Percentiles rank a stretch among this genome's conserved stretches.
Conservation (phyloP, 2,888 invertebrate genomes). For the Argynnis bischoffii region DNA sequence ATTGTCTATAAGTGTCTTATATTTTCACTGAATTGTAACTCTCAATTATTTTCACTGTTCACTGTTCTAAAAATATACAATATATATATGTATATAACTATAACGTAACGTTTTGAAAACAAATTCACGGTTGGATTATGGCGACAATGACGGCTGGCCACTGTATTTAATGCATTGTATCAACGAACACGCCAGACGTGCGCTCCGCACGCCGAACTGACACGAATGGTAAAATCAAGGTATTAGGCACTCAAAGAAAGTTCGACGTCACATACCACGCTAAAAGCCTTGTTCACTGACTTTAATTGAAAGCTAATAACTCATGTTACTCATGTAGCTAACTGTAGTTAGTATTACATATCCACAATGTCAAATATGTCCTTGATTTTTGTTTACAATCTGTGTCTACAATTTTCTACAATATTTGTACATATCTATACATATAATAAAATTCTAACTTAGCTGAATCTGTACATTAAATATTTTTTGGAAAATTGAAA, state of each 20-base stretch:
- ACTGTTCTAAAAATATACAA: constrained; percentile 49
- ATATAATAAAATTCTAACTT: too few relatives aligned
- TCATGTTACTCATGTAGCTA: constrained; percentile 59
- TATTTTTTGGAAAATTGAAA: too few relatives aligned
- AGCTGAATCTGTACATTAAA: too few relatives aligned
- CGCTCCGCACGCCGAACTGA: constrained; percentile 60
- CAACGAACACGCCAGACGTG: constrained; percentile 54
- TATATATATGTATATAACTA: constrained; percentile 45
- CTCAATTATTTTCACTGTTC: constrained; percentile 48
- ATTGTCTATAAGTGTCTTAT: constrained; percentile 61
- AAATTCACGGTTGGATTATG: constrained; percentile 65
- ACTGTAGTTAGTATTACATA: constrained; percentile 48
- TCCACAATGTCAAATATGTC: constrained; percentile 35
- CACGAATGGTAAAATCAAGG: constrained; percentile 71
- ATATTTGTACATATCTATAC: too few relatives aligned
- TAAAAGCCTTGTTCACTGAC: constrained; percentile 67
- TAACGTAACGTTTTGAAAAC: constrained; percentile 54
- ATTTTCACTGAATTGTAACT: constrained; percentile 57
- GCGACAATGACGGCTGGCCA: constrained; percentile 51
- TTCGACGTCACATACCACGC: constrained; percentile 63
- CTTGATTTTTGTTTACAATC: constrained; percentile 31
- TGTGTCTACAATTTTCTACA: neutral
- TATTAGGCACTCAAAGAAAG: constrained; percentile 71
- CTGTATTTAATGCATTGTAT: constrained; percentile 39
- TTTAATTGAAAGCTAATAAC: constrained; percentile 64